Evolutionary conservation across 2,888 invertebrate genomes (phyloP).

Genomic region (Megaustenia siamemsis): DNA sequence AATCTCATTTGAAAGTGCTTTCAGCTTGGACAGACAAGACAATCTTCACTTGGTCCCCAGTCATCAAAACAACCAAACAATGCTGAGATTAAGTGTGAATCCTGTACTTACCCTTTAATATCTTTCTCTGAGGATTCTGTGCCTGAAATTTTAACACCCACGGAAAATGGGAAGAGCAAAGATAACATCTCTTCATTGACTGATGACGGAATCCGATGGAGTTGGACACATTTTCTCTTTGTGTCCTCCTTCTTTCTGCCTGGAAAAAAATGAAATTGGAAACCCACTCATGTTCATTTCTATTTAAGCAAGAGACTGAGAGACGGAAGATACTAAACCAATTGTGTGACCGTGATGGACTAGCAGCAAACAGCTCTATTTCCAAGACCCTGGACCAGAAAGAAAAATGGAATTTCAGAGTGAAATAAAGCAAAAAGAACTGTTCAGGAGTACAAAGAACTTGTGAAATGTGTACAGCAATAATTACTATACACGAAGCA

Average conservation of each 20-base stretch:
- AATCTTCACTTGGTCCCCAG: not conserved
- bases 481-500: no score
- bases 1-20: not conserved
- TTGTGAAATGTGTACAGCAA: no score
- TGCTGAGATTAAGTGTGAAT: not conserved
- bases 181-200: constrained; percentile 45
- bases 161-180: constrained; percentile 50
- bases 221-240: constrained; percentile 45
- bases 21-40: not conserved
- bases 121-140: constrained; percentile 20
- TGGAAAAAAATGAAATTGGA: constrained; percentile 42
- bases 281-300: constrained; percentile 21
- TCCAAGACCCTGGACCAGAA: not conserved
- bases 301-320: not conserved
- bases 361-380: not conserved
- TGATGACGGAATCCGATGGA: constrained; percentile 34
- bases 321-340: not conserved
- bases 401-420: not conserved
- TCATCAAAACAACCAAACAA: constrained; percentile 3
- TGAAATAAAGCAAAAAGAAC: not conserved
- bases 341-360: not conserved
- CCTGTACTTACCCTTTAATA: constrained; percentile 46
- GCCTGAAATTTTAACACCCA: constrained; percentile 44
- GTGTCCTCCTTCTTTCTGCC: constrained; percentile 49
- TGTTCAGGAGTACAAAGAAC: no score